Conservation (phyloP, 1,140 invertebrate species). For the Hestina assimilis region DNA sequence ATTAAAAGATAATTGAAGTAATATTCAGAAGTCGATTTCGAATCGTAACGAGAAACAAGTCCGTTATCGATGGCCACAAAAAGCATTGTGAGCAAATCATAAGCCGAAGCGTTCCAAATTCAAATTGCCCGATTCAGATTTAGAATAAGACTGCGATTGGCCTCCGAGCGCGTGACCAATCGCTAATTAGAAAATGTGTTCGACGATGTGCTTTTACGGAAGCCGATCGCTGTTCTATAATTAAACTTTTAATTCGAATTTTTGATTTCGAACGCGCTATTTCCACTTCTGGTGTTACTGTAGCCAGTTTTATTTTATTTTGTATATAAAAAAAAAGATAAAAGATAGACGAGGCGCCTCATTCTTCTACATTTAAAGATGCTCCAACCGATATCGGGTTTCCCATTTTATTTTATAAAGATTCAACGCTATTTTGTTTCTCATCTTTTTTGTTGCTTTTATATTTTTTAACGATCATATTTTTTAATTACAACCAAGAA, state of each 20-base stretch:
- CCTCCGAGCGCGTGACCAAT: slow-evolving; percentile 72
- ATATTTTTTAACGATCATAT: background rate
- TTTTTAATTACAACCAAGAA: too few relatives aligned
- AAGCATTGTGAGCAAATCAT: slow-evolving; percentile 49
- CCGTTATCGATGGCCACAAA: slow-evolving; percentile 44
- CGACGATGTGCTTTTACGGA: slow-evolving; percentile 68
- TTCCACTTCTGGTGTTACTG: slow-evolving; percentile 74
- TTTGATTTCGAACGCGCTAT: slow-evolving; percentile 70
- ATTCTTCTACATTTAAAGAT: slow-evolving; percentile 22
- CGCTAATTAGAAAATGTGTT: slow-evolving; percentile 76
- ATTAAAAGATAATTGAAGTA: slow-evolving; percentile 32
- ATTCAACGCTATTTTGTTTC: slow-evolving; percentile 13
- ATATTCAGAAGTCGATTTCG: slow-evolving; percentile 40
- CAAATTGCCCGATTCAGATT: slow-evolving; percentile 71
- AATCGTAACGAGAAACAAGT: slow-evolving; percentile 40
- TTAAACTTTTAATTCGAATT: slow-evolving; percentile 73
- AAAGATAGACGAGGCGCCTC: slow-evolving; percentile 20
- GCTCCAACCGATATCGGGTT: slow-evolving; percentile 18
- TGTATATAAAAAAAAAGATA: slow-evolving; percentile 2
- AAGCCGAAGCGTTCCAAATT: slow-evolving; percentile 69
- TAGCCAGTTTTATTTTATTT: slow-evolving; percentile 50
- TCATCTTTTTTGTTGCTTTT: background rate
- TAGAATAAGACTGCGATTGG: slow-evolving; percentile 58
- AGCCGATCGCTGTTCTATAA: slow-evolving; percentile 71
- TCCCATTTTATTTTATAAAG: slow-evolving; percentile 20